Conservation (phyloP, 2,888 invertebrate species). For the Oxyteleia sp. region DNA sequence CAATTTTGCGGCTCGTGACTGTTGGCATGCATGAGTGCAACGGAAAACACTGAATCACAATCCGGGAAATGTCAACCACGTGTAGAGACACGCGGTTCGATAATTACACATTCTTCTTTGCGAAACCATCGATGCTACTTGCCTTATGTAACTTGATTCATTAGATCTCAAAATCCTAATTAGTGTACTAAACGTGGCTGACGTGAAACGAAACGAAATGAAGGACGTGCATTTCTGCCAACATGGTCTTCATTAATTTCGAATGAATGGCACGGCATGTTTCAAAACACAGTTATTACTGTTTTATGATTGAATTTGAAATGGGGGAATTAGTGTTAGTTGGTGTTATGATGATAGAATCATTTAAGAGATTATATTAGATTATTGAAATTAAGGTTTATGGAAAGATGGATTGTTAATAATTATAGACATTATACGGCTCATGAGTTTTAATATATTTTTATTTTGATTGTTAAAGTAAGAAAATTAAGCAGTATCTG, state of each 20-base stretch:
- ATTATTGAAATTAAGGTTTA: not conserved
- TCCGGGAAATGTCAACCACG: constrained; percentile 80
- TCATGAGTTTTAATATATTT: too few species aligned
- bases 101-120: constrained; percentile 47
- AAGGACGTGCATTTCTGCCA: not conserved
- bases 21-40: constrained; percentile 47
- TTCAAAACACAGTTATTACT: not conserved
- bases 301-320: not conserved
- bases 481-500: too few species aligned
- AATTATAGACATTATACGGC: too few species aligned
- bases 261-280: not conserved
- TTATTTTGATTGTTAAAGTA: too few species aligned
- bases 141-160: constrained; percentile 44
- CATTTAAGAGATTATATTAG: not conserved
- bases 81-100: constrained; percentile 78
- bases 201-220: not conserved
- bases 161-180: constrained; percentile 23
- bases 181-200: constrained; percentile 11
- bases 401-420: too few species aligned
- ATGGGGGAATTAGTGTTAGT: not conserved
- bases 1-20: constrained; percentile 3
- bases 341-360: not conserved
- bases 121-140: constrained; percentile 31
- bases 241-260: not conserved
- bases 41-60: constrained; percentile 74